Conservation (phyloP, 2,888 invertebrate genomes). For the Cephus pygmeus region DNA sequence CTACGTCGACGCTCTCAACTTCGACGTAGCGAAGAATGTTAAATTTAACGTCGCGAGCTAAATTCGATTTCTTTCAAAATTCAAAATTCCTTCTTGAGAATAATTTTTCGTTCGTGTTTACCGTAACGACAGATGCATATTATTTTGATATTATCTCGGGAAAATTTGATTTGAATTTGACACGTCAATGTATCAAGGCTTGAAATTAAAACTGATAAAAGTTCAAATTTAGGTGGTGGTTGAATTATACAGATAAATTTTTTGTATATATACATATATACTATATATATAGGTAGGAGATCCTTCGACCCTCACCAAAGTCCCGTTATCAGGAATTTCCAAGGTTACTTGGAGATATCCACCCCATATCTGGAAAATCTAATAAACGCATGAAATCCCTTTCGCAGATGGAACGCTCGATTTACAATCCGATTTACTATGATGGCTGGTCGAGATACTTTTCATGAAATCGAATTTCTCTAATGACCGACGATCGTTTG, state of each 20-base stretch:
- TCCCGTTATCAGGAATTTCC: neutral
- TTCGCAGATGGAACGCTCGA: neutral
- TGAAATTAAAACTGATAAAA: too few species aligned
- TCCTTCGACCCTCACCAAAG: too few species aligned
- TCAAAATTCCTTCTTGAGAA: neutral
- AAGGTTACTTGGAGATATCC: neutral
- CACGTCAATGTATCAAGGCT: too few species aligned
- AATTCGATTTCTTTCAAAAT: neutral
- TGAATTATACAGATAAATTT: too few species aligned
- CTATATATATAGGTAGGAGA: too few species aligned
- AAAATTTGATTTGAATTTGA: too few species aligned
- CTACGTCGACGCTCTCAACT: neutral
- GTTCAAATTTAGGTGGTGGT: too few species aligned
- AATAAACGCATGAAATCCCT: neutral
- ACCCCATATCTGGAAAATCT: neutral
- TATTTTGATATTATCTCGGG: neutral
- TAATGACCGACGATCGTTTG: neutral
- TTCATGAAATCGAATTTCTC: neutral
- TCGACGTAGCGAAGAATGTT: neutral
- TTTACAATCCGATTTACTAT: conserved; percentile 5
- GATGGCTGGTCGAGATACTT: neutral
- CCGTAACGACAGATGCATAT: neutral
- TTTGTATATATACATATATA: too few species aligned
- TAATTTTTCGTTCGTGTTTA: neutral
- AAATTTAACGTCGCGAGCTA: neutral